phyloP scores from a whole-genome alignment of 2,113 vertebrate genomes.

The Saccopteryx bilineata region DNA sequence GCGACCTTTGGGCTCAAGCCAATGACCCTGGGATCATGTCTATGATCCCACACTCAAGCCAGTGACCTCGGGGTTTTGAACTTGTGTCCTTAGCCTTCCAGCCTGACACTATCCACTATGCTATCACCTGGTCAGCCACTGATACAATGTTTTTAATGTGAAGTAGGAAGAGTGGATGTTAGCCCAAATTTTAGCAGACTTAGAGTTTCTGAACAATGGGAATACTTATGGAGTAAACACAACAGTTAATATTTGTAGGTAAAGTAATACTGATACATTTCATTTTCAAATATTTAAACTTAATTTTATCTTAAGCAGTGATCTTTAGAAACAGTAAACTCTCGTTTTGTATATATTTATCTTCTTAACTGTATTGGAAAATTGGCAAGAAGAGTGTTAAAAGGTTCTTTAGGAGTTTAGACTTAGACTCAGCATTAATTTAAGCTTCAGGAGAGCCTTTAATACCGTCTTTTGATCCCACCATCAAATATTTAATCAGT shows the following conservation, averaged over 20 bases:
- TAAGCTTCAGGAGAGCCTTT: neutral
- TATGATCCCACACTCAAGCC: too few species aligned
- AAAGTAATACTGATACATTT: neutral
- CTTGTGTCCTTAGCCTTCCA: too few species aligned
- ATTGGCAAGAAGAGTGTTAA: neutral
- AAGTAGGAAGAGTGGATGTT: neutral
- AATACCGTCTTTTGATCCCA: neutral
- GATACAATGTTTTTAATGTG: neutral
- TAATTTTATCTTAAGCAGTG: constrained; percentile 17
- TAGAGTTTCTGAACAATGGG: neutral
- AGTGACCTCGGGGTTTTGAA: too few species aligned
- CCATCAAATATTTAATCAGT: neutral
- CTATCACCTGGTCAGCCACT: too few species aligned
- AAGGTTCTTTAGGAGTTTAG: neutral
- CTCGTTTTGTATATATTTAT: neutral
- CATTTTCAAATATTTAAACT: constrained; percentile 31
- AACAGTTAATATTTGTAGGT: neutral
- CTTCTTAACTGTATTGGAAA: neutral
- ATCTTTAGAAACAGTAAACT: constrained; percentile 27
- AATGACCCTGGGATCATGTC: too few species aligned
- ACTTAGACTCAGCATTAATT: neutral
- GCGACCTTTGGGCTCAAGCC: too few species aligned
- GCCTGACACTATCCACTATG: too few species aligned
- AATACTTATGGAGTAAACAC: neutral
- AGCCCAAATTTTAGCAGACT: neutral